phyloP scores from a whole-genome alignment of 2,888 invertebrate species.

The Xanthostigma xanthostigma region DNA sequence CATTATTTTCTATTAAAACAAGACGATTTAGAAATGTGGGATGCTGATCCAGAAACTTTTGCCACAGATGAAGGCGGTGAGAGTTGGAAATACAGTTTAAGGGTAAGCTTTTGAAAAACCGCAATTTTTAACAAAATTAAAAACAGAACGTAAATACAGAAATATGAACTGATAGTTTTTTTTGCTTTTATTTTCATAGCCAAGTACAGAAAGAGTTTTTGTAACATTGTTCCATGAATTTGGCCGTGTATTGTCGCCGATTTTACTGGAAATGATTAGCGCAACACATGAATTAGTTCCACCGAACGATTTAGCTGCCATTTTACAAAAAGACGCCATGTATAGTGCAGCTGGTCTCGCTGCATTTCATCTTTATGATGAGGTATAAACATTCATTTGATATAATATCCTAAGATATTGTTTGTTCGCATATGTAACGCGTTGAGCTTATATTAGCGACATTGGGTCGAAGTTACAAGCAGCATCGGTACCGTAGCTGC shows the following conservation, averaged over 20 bases:
- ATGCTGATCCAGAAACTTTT: conserved; percentile 80
- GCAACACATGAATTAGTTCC: conserved; percentile 49
- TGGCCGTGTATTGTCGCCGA: conserved; percentile 52
- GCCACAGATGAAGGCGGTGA: conserved; percentile 80
- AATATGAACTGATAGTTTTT: not conserved
- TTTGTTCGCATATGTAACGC: too few relatives aligned
- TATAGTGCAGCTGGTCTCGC: conserved; percentile 84
- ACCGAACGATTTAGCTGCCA: conserved; percentile 58
- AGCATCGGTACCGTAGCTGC: too few relatives aligned
- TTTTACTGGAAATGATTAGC: conserved; percentile 54
- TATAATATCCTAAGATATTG: not conserved
- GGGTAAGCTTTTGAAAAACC: conserved; percentile 37
- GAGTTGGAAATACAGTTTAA: conserved; percentile 84
- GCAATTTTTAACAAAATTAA: not conserved
- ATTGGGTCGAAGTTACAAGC: too few relatives aligned
- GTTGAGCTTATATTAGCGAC: too few relatives aligned
- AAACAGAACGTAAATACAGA: too few relatives aligned
- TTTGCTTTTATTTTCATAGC: conserved; percentile 33
- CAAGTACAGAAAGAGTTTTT: conserved; percentile 79
- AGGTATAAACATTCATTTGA: conserved; percentile 33
- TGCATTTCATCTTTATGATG: conserved; percentile 81
- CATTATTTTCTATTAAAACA: conserved; percentile 76
- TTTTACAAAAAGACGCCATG: conserved; percentile 81
- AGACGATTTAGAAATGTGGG: conserved; percentile 77
- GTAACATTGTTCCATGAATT: conserved; percentile 71